These are phyloP conservation scores for Prietella phreatophila DNA, from an alignment of 2,113 vertebrate genomes.

Conservation along the genomic window DNA sequence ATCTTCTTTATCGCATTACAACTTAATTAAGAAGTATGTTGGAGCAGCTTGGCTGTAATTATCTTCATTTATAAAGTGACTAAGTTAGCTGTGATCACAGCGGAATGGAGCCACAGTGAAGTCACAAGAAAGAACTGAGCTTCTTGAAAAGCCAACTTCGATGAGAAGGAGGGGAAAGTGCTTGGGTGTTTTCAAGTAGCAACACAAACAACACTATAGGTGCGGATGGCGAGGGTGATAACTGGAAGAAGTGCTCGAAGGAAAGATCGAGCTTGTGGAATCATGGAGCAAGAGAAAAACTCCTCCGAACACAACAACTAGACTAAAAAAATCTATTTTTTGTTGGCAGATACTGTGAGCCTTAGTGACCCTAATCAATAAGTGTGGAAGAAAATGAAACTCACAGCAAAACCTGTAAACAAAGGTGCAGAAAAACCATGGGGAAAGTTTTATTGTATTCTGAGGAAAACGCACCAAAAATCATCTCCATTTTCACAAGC, in stretches of 20 bases:
- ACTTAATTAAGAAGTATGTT: conserved; percentile 92
- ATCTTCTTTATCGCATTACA: conserved; percentile 84
- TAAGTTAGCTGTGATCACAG: conserved; percentile 34
- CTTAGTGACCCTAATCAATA: not conserved
- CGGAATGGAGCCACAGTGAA: conserved; percentile 65
- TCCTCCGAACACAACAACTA: conserved; percentile 1
- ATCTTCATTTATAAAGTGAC: conserved; percentile 79
- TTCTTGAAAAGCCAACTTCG: conserved; percentile 61
- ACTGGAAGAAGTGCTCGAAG: conserved; percentile 31
- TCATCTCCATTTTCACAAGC: conserved; percentile 30
- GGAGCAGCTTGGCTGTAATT: conserved; percentile 84
- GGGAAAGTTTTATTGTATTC: not conserved
- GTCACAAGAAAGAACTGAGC: conserved; percentile 68
- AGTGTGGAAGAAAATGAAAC: not conserved
- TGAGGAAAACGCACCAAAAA: conserved; percentile 27
- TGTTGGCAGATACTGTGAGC: not conserved
- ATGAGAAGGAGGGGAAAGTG: conserved; percentile 61
- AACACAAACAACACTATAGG: conserved; percentile 52
- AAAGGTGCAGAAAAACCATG: not conserved
- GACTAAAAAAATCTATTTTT: not conserved
- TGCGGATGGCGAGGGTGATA: conserved; percentile 38
- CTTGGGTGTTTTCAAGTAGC: conserved; percentile 60
- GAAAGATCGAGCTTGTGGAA: not conserved
- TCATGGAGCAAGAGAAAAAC: not conserved
- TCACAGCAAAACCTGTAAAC: not conserved